Conservation (phyloP, 2,888 invertebrate genomes). For the Resseliella maxima region DNA sequence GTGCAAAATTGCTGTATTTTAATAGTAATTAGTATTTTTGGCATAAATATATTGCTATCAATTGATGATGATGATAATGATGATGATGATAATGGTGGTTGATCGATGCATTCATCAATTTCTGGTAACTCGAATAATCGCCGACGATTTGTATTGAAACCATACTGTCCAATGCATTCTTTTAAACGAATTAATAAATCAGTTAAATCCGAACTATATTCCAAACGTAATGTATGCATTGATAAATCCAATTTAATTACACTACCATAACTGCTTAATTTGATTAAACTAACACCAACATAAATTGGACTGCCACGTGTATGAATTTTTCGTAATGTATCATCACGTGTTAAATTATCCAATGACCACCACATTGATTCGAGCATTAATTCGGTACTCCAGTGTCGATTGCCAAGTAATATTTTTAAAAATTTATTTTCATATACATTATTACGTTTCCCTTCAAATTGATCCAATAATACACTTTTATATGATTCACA, state of each 20-base stretch:
- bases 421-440: conserved; percentile 67
- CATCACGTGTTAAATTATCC: conserved; percentile 70
- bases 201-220: conserved; percentile 81
- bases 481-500: conserved; percentile 71
- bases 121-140: conserved; percentile 41
- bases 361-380: conserved; percentile 81
- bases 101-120: conserved; percentile 36
- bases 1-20: too few relatives aligned
- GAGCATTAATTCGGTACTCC: conserved; percentile 80
- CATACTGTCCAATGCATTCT: conserved; percentile 72
- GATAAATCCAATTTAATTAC: conserved; percentile 72
- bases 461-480: conserved; percentile 71
- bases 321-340: conserved; percentile 68
- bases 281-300: conserved; percentile 79
- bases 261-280: conserved; percentile 74
- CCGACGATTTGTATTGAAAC: conserved; percentile 60
- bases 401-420: conserved; percentile 73
- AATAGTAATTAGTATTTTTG: conserved; percentile 62
- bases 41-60: neutral
- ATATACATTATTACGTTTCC: conserved; percentile 67
- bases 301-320: conserved; percentile 76
- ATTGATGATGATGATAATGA: conserved; percentile 8
- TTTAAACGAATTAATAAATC: conserved; percentile 75
- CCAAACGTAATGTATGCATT: conserved; percentile 73
- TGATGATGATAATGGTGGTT: too few relatives aligned